Evolutionary conservation across 2,888 invertebrate genomes (phyloP).

Genomic region (Adelphocoris suturalis): DNA sequence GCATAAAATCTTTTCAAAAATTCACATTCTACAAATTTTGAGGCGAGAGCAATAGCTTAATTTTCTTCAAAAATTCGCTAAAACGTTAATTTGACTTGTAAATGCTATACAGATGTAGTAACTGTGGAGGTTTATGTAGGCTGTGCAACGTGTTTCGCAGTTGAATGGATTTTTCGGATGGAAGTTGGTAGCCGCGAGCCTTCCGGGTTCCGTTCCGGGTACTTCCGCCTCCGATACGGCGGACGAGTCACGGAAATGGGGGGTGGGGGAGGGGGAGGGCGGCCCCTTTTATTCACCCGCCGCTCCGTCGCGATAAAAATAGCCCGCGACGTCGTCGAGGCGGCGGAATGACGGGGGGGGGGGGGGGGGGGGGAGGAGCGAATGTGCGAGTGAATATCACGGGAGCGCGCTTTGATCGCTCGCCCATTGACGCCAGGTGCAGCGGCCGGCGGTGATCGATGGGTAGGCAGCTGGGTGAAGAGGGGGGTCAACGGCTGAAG

Average conservation of each 20-base stretch:
- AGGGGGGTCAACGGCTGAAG: not conserved
- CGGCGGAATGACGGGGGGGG: not conserved
- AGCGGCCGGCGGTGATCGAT: not conserved
- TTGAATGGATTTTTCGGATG: constrained; percentile 8
- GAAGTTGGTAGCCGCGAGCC: not conserved
- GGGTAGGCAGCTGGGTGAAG: not conserved
- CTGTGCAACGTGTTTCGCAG: not conserved
- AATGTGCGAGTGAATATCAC: constrained; percentile 11
- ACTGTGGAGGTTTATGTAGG: no score
- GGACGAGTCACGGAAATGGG: not conserved
- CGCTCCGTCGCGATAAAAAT: not conserved
- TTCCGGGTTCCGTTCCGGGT: not conserved
- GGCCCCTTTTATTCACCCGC: not conserved
- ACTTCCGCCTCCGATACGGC: constrained; percentile 30
- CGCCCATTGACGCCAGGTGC: constrained; percentile 31
- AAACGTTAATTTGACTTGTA: no score
- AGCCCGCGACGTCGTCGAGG: not conserved
- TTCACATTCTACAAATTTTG: no score
- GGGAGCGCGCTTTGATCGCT: constrained; percentile 1
- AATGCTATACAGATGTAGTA: no score
- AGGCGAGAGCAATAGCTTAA: no score
- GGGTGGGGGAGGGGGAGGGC: not conserved
- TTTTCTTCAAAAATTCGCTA: no score
- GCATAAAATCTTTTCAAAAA: no score
- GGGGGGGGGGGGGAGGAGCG: not conserved